These are phyloP conservation scores for Periophthalmus magnuspinnatus DNA, from an alignment of 2,797 vertebrate genomes.

Conservation along the genomic window DNA sequence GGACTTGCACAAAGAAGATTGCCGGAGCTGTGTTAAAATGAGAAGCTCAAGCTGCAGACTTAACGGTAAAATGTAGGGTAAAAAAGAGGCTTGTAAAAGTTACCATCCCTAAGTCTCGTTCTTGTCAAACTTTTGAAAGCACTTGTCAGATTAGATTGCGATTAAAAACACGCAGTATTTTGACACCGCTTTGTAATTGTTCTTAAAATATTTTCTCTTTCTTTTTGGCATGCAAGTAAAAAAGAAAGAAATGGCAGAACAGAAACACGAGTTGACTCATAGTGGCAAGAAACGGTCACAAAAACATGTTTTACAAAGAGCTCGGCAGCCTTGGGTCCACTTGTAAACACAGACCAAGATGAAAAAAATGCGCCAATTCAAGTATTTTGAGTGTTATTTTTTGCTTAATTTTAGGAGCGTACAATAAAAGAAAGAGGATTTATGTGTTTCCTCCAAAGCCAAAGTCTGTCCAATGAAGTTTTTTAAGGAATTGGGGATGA, in stretches of 20 bases:
- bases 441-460: no score
- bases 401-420: no score
- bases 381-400: no score
- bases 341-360: no score
- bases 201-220: constrained; percentile 40
- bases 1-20: constrained; percentile 3
- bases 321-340: constrained; percentile 1
- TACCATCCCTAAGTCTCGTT: constrained; percentile 27
- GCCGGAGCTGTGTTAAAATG: constrained; percentile 14
- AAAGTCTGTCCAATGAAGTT: no score
- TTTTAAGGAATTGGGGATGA: no score
- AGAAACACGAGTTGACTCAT: constrained; percentile 25
- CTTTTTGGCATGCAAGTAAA: constrained; percentile 2
- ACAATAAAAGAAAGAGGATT: no score
- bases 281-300: constrained; percentile 26
- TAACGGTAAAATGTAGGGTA: constrained; percentile 26
- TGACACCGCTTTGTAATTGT: constrained; percentile 23
- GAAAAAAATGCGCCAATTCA: no score
- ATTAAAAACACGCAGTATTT: constrained; percentile 25
- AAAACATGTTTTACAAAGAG: constrained; percentile 28
- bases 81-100: constrained; percentile 34
- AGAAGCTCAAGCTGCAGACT: constrained; percentile 19
- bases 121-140: constrained; percentile 45
- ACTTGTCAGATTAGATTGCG: constrained; percentile 36
- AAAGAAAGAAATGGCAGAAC: background rate